A percentile compares a stretch with the other conserved stretches of the same genome.
Conservation (phyloP, 2,888 invertebrate species). For the Pegoplata infirma region DNA sequence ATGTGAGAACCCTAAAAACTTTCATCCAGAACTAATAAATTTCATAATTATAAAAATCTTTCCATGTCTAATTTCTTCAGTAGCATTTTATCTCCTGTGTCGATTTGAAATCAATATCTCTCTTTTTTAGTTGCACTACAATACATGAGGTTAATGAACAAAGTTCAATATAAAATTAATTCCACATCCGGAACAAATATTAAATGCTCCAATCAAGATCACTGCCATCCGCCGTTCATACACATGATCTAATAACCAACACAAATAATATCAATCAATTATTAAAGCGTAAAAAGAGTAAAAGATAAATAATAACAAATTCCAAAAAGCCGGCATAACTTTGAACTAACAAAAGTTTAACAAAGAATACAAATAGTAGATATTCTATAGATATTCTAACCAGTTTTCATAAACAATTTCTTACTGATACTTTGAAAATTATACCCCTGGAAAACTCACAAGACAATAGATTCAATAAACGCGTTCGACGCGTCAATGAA, state of each 20-base stretch:
- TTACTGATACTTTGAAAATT: not conserved
- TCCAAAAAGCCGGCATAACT: not conserved
- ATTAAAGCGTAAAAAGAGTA: slow-evolving; percentile 1
- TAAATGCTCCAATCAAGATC: slow-evolving; percentile 33
- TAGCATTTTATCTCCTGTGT: not conserved
- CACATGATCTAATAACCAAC: slow-evolving; percentile 31
- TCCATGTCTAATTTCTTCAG: too few relatives aligned
- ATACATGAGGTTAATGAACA: slow-evolving; percentile 50
- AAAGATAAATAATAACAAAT: too few relatives aligned
- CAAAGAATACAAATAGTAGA: not conserved
- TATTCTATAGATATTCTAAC: not conserved
- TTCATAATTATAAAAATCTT: too few relatives aligned
- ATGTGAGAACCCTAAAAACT: too few relatives aligned
- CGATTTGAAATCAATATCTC: not conserved
- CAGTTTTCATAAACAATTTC: not conserved
- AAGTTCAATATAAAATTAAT: slow-evolving; percentile 35
- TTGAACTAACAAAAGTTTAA: too few relatives aligned
- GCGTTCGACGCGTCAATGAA: not conserved
- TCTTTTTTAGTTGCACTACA: not conserved
- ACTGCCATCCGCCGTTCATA: too few relatives aligned
- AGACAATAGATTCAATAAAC: not conserved
- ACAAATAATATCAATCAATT: slow-evolving; percentile 45
- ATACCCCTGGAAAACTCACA: not conserved
- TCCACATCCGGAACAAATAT: slow-evolving; percentile 52
- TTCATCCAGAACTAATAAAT: too few relatives aligned